A percentile compares a stretch with the other conserved stretches of the same genome.
Evolutionary conservation across 1,140 invertebrate species (phyloP).

Genomic region (Bombus difficillimus): DNA sequence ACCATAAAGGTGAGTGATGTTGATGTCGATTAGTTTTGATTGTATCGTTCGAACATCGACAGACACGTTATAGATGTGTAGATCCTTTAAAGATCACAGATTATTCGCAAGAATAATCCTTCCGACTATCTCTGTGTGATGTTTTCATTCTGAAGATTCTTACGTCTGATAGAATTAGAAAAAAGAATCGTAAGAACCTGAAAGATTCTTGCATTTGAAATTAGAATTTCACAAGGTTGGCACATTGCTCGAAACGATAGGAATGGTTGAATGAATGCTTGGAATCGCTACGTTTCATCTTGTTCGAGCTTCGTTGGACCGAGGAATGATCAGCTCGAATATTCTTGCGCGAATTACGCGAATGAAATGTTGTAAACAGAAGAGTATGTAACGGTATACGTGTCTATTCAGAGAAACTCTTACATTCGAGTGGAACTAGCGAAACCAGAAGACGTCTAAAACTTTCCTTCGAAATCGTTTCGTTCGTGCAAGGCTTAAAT

Average conservation of each 20-base stretch:
- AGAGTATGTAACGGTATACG: not conserved
- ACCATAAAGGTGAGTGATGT: not conserved
- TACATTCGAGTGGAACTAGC: not conserved
- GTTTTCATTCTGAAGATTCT: not conserved
- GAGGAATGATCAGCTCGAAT: not conserved
- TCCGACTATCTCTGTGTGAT: too few relatives aligned
- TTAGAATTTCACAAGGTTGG: not conserved
- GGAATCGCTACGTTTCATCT: not conserved
- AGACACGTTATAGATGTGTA: not conserved
- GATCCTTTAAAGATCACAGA: not conserved
- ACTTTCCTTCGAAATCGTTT: not conserved
- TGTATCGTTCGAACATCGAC: not conserved
- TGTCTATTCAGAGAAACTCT: not conserved
- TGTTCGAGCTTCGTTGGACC: not conserved
- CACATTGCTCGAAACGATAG: not conserved
- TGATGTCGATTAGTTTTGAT: not conserved
- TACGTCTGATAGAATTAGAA: not conserved
- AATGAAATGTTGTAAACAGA: not conserved
- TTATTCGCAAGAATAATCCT: too few relatives aligned
- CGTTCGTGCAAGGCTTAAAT: not conserved
- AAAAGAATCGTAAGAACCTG: not conserved
- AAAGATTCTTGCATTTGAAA: slow-evolving; percentile 1
- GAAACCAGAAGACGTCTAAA: not conserved
- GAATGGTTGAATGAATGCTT: slow-evolving; percentile 5
- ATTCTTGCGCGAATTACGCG: not conserved